Evolutionary conservation across 2,888 invertebrate species (phyloP).

Genomic region (Seira ritae): DNA sequence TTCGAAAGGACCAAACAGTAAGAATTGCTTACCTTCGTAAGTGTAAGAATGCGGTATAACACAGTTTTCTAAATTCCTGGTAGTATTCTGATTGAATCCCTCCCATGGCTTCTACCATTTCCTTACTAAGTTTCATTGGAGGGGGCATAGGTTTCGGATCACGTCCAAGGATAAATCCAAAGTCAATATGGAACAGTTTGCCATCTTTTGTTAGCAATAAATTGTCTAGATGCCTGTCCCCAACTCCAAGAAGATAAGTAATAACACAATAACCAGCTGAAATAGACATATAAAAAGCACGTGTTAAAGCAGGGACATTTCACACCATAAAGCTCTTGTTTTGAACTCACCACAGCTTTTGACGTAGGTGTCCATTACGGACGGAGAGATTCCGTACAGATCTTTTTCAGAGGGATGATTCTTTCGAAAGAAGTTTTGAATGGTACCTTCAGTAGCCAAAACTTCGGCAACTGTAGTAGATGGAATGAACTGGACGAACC

Average conservation of each 20-base stretch:
- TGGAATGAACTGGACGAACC: constrained; percentile 97
- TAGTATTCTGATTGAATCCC: constrained; percentile 93
- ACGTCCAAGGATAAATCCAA: constrained; percentile 97
- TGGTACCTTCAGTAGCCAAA: constrained; percentile 88
- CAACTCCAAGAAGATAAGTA: constrained; percentile 97
- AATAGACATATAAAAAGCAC: constrained; percentile 71
- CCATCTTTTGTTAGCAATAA: constrained; percentile 92
- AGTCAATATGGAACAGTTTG: constrained; percentile 97
- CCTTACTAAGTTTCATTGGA: constrained; percentile 98
- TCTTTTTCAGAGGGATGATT: constrained; percentile 90
- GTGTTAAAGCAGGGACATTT: no score
- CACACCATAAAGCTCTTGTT: no score
- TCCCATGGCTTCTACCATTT: constrained; percentile 99
- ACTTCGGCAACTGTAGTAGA: constrained; percentile 95
- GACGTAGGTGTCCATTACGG: constrained; percentile 98
- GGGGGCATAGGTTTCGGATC: constrained; percentile 99
- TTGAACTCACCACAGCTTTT: constrained; percentile 90
- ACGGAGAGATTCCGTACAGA: constrained; percentile 92
- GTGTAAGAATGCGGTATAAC: constrained; percentile 97
- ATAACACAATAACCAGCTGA: constrained; percentile 97
- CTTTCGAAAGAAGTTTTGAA: constrained; percentile 94
- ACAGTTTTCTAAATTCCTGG: constrained; percentile 94
- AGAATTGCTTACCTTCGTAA: constrained; percentile 84
- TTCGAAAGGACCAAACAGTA: neutral
- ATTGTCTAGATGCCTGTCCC: constrained; percentile 98